These are phyloP conservation scores for Rhynchomys soricoides DNA, from an alignment of 2,113 vertebrate genomes.

Conservation along the genomic window DNA sequence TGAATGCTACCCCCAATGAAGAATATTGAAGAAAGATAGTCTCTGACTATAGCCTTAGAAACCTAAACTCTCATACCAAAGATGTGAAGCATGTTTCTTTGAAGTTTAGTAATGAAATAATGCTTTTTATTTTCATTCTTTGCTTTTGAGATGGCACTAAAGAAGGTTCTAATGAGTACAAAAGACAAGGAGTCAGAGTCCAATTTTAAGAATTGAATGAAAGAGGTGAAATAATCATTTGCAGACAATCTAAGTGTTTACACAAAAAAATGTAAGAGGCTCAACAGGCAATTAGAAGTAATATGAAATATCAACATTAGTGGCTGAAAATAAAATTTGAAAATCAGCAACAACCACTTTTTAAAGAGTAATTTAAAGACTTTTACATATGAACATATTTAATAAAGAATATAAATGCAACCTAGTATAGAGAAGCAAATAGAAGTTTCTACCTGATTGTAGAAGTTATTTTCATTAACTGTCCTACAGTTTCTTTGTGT, in stretches of 20 bases:
- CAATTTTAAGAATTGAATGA: slow-evolving; percentile 41
- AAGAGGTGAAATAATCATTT: slow-evolving; percentile 57
- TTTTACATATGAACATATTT: slow-evolving; percentile 38
- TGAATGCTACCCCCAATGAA: background rate
- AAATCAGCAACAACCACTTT: slow-evolving; percentile 60
- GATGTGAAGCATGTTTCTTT: background rate
- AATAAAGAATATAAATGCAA: slow-evolving; percentile 41
- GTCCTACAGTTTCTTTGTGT: background rate
- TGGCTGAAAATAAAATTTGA: slow-evolving; percentile 61
- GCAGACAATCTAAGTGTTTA: slow-evolving; percentile 57
- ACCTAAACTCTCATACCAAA: slow-evolving; percentile 21
- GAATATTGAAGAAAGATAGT: slow-evolving; percentile 21
- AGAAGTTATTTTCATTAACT: slow-evolving; percentile 29
- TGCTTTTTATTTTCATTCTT: slow-evolving; percentile 23
- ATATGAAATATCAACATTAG: slow-evolving; percentile 58
- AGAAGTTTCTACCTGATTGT: background rate
- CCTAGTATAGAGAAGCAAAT: slow-evolving; percentile 20
- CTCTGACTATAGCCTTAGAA: slow-evolving; percentile 2
- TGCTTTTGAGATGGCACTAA: slow-evolving; percentile 27
- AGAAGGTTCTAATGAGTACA: slow-evolving; percentile 20
- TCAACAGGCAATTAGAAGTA: slow-evolving; percentile 55
- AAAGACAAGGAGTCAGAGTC: slow-evolving; percentile 22
- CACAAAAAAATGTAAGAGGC: slow-evolving; percentile 59
- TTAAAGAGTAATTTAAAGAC: slow-evolving; percentile 67
- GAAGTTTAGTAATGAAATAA: slow-evolving; percentile 32